phyloP scores from a whole-genome alignment of 2,113 vertebrate genomes.

The Sylvietta virens region DNA sequence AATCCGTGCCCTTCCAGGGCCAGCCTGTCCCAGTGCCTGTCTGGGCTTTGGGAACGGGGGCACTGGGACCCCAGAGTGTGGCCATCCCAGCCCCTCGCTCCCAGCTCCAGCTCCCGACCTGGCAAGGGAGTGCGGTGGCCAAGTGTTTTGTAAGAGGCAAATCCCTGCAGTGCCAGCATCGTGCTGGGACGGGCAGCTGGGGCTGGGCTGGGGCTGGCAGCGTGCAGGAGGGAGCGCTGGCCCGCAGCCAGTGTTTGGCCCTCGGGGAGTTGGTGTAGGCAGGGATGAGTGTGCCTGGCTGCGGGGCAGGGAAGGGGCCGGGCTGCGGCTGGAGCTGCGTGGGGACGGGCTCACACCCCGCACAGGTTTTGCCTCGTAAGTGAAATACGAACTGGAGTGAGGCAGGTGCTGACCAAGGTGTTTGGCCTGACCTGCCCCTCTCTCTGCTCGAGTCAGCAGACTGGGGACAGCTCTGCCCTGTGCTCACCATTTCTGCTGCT shows the following conservation, averaged over 20 bases:
- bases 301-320: conserved; percentile 9
- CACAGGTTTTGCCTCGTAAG: conserved; percentile 22
- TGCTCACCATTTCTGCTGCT: not conserved
- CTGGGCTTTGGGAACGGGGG: not conserved
- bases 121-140: rapidly evolving
- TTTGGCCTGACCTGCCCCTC: not conserved
- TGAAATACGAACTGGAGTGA: not conserved
- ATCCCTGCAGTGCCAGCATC: not conserved
- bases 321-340: not conserved
- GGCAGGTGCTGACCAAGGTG: conserved; percentile 20
- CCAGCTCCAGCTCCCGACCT: not conserved
- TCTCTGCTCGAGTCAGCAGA: not conserved
- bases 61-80: not conserved
- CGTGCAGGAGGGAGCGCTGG: not conserved
- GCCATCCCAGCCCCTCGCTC: rapidly evolving
- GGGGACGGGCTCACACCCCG: not conserved
- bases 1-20: not conserved
- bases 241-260: conserved; percentile 1
- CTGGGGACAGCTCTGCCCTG: not conserved
- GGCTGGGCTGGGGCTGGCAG: not conserved
- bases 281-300: not conserved
- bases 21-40: not conserved
- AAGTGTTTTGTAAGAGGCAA: conserved; percentile 15
- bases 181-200: not conserved
- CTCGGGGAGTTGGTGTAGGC: conserved; percentile 22